phyloP scores from a whole-genome alignment of 2,797 vertebrate genomes.

The Potorous gilbertii region DNA sequence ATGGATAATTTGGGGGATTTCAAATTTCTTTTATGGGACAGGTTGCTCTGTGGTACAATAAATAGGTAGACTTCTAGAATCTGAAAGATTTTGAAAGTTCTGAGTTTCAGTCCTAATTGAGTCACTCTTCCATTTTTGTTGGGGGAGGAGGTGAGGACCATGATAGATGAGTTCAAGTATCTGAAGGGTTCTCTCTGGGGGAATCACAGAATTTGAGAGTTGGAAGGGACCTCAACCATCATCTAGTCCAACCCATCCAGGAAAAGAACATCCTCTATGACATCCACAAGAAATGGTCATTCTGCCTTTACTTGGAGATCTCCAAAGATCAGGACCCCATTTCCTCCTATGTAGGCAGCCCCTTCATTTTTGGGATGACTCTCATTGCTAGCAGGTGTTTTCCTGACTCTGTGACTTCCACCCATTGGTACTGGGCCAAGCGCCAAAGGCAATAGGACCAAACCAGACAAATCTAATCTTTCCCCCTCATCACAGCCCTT shows the following conservation, averaged over 20 bases:
- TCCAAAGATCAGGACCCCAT: background rate
- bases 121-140: background rate
- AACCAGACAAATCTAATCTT: background rate
- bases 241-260: background rate
- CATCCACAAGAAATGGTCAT: background rate
- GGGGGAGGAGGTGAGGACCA: accelerated
- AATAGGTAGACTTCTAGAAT: background rate
- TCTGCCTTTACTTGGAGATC: constrained; percentile 13
- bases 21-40: background rate
- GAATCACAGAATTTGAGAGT: background rate
- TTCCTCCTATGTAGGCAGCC: background rate
- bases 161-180: background rate
- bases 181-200: background rate
- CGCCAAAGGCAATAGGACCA: background rate
- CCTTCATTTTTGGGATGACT: background rate
- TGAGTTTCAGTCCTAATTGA: background rate
- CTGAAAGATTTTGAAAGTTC: background rate
- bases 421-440: background rate
- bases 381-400: background rate
- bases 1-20: background rate
- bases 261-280: background rate
- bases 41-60: background rate
- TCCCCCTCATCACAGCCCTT: background rate
- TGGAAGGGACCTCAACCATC: background rate
- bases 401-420: no score